A percentile compares a stretch with the other conserved stretches of the same genome.
These are phyloP conservation scores for Platycheirus albimanus DNA, from an alignment of 2,888 invertebrate genomes.

Conservation along the genomic window DNA sequence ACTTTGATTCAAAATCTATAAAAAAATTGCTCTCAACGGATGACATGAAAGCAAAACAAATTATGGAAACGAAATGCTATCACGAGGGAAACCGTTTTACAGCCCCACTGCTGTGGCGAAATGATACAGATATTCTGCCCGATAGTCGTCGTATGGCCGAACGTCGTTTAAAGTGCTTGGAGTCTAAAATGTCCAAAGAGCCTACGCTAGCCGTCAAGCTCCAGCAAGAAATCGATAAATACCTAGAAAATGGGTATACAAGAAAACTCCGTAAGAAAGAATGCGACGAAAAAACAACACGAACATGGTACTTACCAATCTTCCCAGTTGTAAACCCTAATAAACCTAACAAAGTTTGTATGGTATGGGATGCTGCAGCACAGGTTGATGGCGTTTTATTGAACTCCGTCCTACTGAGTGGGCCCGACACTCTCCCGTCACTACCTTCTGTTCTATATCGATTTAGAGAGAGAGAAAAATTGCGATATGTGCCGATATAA, in stretches of 20 bases:
- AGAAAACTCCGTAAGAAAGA: conserved; percentile 16
- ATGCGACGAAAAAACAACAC: conserved; percentile 2
- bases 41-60: too few species aligned
- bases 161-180: conserved; percentile 16
- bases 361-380: too few species aligned
- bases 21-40: too few species aligned
- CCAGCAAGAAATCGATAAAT: conserved; percentile 16
- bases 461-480: conserved; percentile 78
- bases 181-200: conserved; percentile 18
- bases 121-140: too few species aligned
- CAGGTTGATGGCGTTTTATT: too few species aligned
- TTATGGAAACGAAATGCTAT: too few species aligned
- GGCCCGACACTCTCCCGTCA: conserved; percentile 78
- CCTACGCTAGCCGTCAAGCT: conserved; percentile 14
- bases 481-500: conserved; percentile 78
- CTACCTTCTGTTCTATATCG: conserved; percentile 78
- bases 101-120: too few species aligned
- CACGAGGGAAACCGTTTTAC: too few species aligned
- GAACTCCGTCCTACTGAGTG: conserved; percentile 77
- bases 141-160: conserved; percentile 39
- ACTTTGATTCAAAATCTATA: too few species aligned
- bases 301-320: conserved; percentile 76
- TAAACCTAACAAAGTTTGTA: too few species aligned
- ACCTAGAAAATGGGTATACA: conserved; percentile 36
- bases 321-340: too few species aligned